phyloP scores from a whole-genome alignment of 2,797 vertebrate species.

The Pachyuromys duprasi region DNA sequence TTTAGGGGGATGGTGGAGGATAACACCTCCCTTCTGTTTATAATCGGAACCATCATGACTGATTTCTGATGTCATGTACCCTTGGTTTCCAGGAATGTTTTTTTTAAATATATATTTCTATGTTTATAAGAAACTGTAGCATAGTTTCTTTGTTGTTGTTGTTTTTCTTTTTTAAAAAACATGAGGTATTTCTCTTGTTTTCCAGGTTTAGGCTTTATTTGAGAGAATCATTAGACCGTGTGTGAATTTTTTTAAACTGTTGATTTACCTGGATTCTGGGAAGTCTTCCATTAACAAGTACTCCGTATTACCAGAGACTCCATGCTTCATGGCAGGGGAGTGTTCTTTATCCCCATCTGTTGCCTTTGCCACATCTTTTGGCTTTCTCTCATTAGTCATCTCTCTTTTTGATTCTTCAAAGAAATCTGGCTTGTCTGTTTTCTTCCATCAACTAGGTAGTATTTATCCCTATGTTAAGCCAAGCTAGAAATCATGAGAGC shows the following conservation, averaged over 20 bases:
- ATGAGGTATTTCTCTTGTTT: background rate
- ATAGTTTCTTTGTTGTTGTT: too few species aligned
- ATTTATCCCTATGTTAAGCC: constrained; percentile 4
- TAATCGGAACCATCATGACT: background rate
- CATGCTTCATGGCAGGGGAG: background rate
- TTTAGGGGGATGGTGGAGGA: background rate
- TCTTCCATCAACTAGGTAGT: background rate
- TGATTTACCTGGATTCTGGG: background rate
- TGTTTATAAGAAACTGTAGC: too few species aligned
- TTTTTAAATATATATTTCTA: too few species aligned
- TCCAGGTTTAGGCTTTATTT: background rate
- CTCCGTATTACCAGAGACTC: background rate
- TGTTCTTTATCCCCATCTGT: background rate
- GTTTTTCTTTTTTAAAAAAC: background rate
- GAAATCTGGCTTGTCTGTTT: constrained; percentile 18
- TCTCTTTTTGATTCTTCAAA: background rate
- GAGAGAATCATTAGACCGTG: background rate
- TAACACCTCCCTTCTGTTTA: background rate
- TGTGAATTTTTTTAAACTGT: background rate
- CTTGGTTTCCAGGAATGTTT: background rate
- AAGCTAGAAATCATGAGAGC: constrained; percentile 38
- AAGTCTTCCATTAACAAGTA: background rate
- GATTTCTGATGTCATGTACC: background rate
- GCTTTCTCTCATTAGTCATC: constrained; percentile 30
- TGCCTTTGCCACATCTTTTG: background rate